Conservation (phyloP, 2,113 vertebrate genomes). For the Gopherus evgoodei region DNA sequence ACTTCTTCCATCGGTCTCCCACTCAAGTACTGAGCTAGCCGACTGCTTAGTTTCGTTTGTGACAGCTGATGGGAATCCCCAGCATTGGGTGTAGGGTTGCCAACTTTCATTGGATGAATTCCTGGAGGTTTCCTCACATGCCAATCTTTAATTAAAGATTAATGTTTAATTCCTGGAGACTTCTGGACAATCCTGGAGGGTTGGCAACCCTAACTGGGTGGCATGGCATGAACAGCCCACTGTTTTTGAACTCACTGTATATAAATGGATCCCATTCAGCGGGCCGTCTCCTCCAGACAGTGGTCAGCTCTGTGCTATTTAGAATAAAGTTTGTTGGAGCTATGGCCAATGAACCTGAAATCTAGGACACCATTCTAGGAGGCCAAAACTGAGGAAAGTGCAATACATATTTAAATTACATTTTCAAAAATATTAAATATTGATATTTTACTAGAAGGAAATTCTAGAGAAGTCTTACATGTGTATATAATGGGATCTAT, state of each 20-base stretch:
- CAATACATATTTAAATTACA: not conserved
- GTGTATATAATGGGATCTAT: slow-evolving; percentile 35
- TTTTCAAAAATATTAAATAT: not conserved
- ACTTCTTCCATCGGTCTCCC: not conserved
- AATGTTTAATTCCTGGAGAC: too few relatives aligned
- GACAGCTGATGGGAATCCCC: not conserved
- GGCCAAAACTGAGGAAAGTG: not conserved
- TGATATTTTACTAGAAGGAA: not conserved
- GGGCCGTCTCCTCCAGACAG: not conserved
- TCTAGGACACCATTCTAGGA: not conserved
- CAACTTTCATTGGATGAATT: too few relatives aligned
- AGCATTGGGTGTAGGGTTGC: not conserved
- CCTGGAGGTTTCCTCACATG: too few relatives aligned
- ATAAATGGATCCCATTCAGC: not conserved
- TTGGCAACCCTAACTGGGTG: not conserved
- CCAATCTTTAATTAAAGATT: too few relatives aligned
- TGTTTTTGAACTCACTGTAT: not conserved
- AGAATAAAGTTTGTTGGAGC: not conserved
- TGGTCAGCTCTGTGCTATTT: not conserved
- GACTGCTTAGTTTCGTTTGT: accelerated
- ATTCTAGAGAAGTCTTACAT: slow-evolving; percentile 15
- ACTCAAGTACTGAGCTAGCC: too few relatives aligned
- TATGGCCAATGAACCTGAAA: not conserved
- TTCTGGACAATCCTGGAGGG: too few relatives aligned
- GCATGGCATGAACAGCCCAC: accelerated